Percentiles rank a stretch among this genome's conserved stretches.
phyloP scores from a whole-genome alignment of 2,888 invertebrate species.

The Monochamus alternatus region DNA sequence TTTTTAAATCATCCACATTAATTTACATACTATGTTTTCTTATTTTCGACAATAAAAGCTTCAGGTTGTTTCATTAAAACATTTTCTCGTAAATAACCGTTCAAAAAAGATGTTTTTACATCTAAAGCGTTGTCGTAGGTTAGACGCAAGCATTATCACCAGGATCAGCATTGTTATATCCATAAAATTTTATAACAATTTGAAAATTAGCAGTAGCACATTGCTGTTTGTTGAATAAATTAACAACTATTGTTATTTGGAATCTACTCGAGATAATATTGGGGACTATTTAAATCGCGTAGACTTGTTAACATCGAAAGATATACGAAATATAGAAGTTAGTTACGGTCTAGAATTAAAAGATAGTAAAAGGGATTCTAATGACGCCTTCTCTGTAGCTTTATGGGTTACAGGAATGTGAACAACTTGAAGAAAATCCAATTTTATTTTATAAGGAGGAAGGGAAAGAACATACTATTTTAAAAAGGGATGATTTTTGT shows the following conservation, averaged over 20 bases:
- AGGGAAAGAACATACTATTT: slow-evolving; percentile 19
- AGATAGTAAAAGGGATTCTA: slow-evolving; percentile 28
- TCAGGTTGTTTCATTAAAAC: too few relatives aligned
- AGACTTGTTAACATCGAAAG: neutral
- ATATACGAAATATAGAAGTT: too few relatives aligned
- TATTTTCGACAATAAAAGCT: too few relatives aligned
- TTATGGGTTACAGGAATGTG: slow-evolving; percentile 37
- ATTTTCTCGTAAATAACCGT: too few relatives aligned
- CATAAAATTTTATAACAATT: too few relatives aligned
- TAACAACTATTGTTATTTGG: slow-evolving; percentile 16
- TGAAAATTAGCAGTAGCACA: too few relatives aligned
- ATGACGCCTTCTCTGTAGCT: slow-evolving; percentile 40
- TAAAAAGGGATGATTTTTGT: slow-evolving; percentile 38
- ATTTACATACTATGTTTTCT: too few relatives aligned
- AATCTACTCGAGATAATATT: slow-evolving; percentile 37
- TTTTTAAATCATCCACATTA: too few relatives aligned
- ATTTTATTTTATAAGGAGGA: slow-evolving; percentile 40
- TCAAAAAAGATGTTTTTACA: too few relatives aligned
- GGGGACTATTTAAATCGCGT: slow-evolving; percentile 30
- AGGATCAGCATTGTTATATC: too few relatives aligned
- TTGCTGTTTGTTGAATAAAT: neutral
- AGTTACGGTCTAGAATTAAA: slow-evolving; percentile 9
- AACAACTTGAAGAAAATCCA: slow-evolving; percentile 33
- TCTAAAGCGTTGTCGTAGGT: too few relatives aligned
- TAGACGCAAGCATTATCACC: too few relatives aligned